Evolutionary conservation across 2,797 vertebrate genomes (phyloP).

Genomic region (Alosa sapidissima): DNA sequence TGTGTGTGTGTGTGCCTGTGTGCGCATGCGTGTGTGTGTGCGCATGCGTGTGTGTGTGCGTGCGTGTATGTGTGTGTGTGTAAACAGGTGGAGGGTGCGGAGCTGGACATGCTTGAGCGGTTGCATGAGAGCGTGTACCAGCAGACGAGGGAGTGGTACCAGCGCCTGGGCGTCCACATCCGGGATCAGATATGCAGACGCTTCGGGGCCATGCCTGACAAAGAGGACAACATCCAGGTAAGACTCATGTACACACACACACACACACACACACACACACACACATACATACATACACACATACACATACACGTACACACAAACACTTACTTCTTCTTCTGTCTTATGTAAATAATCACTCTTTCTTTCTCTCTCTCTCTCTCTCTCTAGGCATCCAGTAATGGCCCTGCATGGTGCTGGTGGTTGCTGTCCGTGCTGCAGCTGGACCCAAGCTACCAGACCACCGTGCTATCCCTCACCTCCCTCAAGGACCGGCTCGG

Average conservation of each 20-base stretch:
- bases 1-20: background rate
- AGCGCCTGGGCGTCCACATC: conserved; percentile 70
- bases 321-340: too few relatives aligned
- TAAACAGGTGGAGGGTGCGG: conserved; percentile 76
- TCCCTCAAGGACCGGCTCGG: conserved; percentile 81
- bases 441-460: conserved; percentile 84
- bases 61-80: conserved; percentile 22
- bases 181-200: conserved; percentile 78
- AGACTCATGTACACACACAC: background rate
- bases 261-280: background rate
- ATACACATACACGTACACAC: background rate
- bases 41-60: background rate
- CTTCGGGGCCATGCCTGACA: conserved; percentile 80
- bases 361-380: background rate
- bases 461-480: conserved; percentile 80
- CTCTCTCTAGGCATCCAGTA: conserved; percentile 71
- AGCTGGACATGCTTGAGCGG: conserved; percentile 77
- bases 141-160: conserved; percentile 84
- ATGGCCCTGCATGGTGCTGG: conserved; percentile 90
- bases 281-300: background rate
- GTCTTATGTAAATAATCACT: too few relatives aligned
- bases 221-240: conserved; percentile 67
- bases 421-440: conserved; percentile 89
- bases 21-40: background rate
- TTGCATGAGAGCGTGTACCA: conserved; percentile 85